Base-by-base conservation (phyloP, 1,140 invertebrate species). In the Euura lappo region DNA sequence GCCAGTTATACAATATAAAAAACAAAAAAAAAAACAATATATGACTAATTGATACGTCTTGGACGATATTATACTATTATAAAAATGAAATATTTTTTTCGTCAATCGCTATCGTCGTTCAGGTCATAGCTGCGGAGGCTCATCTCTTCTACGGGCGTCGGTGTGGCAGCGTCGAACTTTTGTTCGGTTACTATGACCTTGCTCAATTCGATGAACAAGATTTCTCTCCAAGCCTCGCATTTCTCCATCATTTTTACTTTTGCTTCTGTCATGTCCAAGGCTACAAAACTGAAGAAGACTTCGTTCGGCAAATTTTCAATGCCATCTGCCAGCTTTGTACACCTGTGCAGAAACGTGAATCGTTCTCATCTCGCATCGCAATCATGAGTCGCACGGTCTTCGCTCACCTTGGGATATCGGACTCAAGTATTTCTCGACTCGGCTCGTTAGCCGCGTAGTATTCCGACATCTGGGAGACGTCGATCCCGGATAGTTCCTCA, bases 141-240 rank as follows among this genome's bases (percentile, higher is more conserved):
- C 64, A 64, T 64, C 70, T 68, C 47, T 69, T 51, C 68, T 42
- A 43, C 44, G 64, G 44, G 42, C 4, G 46, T 72, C 43, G 28
- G 67, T 70, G 71, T 75, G 28, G 69, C 45, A 3, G 51, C 51
- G 11, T 42, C 11, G 4, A 45, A 70, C 45, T 13, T 70, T 44
- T 70, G 44, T 28, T 75, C 74, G 28, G 43, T 46, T 28, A 68
- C 74, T 67, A 75, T 75, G 65, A 72, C 60, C 67, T 70, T 75
- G 71, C 74, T 70, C 42, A 70, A 70, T 70, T 70, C 68, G 28
- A 72, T 51, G 28, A 65, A 75, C 44, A 77, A 45, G 11, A 45
- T 68, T 10, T 77, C 72, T 74, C 71, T 72, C 45, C 73, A 68
- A 45, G 65, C 45, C 67, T 77, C 71, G 73, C 74, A 75, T 10